Evolutionary conservation across 2,797 vertebrate species (phyloP), one percentile per base, ranked within the genome.

Genomic region (Brachyrhaphis roseni): DNA sequence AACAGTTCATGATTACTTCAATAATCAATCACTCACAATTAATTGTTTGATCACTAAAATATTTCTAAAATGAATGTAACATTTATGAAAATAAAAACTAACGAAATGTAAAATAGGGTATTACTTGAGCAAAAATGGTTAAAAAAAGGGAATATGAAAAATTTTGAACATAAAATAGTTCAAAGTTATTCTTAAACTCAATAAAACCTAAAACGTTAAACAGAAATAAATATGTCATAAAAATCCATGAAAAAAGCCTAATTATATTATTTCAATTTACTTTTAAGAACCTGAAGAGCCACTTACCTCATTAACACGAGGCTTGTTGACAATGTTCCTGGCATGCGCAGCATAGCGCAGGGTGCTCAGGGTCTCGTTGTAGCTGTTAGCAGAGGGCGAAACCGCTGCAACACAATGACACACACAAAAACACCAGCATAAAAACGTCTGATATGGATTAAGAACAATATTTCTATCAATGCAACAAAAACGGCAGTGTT

Each of bases 261-360:
- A 41, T 41, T 12, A 26, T 36, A 34, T 39, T 20, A 66, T 39
- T 68, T 41, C 10, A 11, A 31, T 12, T 68, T 13, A 18, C 43
- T 46, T 72, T 46, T 28, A 16, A 8, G 15, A 28, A 72, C 41
- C 6, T 13, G 2, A 78, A 70, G 41, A 39, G 55, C 45, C 71
- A 55, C 95, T 94, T 79, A 99, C 98, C 97, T 99, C 98, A 90
- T 99, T 99, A 88, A 99, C 96, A 72, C 95, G 95, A 20, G 98
- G 98, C 91, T 97, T 98, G 92, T 99, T 99, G 94, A 99, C 95
- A 80, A 99, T 99, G 88, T 97, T 99, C 91, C 97, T 98, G 85
- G 98, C 98, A 79, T 96, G 98, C 80, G 98, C 97, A 36, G 98
- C 98, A 0, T 99, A 99, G 93, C 98, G 97, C 87, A 99, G 93